These are phyloP conservation scores for Anabacerthia variegaticeps DNA, from an alignment of 2,797 vertebrate genomes.

Conservation along the genomic window DNA sequence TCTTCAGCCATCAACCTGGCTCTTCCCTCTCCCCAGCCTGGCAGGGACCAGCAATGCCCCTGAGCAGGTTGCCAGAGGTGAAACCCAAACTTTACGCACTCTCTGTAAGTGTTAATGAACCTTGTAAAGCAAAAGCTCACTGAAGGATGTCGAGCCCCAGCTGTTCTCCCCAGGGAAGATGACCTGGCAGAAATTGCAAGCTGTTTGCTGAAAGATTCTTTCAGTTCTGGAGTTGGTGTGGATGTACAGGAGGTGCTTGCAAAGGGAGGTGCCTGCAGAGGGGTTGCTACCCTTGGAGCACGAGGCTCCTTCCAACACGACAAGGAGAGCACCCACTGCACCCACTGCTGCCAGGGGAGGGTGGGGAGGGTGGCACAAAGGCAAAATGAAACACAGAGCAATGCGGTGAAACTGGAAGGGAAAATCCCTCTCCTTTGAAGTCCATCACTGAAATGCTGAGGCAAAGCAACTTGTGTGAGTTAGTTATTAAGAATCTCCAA, in stretches of 20 bases:
- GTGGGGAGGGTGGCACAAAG: not conserved
- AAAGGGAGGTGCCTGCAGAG: not conserved
- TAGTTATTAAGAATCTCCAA: not conserved
- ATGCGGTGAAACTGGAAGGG: not conserved
- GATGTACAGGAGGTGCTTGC: not conserved
- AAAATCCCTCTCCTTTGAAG: not conserved
- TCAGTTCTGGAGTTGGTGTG: not conserved
- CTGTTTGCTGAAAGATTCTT: not conserved
- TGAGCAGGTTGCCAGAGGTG: constrained; percentile 10
- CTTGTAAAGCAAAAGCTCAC: constrained; percentile 4
- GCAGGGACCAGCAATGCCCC: not conserved
- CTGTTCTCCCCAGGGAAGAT: not conserved
- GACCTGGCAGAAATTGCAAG: not conserved
- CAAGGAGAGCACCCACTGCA: not conserved
- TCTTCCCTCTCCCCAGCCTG: not conserved
- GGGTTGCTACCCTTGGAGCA: not conserved
- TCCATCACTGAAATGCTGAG: not conserved
- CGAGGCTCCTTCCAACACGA: not conserved
- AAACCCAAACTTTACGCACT: constrained; percentile 15
- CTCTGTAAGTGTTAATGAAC: constrained; percentile 37
- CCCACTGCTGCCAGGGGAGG: not conserved
- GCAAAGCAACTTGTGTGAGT: not conserved
- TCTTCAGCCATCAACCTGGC: not conserved
- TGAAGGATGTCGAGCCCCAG: not conserved
- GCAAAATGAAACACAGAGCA: not conserved